phyloP scores from a whole-genome alignment of 2,113 vertebrate species.

The Archocentrus centrarchus region DNA sequence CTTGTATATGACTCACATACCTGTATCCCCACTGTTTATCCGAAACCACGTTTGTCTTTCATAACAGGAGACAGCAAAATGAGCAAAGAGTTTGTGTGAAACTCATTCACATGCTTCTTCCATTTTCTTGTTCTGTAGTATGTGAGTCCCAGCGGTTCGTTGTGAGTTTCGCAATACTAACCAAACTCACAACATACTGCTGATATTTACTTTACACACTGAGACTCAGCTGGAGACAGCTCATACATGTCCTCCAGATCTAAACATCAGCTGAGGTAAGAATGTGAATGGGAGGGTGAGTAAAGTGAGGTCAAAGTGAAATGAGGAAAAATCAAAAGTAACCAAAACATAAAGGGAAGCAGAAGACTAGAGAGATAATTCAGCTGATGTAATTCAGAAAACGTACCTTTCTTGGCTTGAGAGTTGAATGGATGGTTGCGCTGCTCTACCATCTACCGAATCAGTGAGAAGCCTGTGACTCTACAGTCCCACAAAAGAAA shows the following conservation, averaged over 20 bases:
- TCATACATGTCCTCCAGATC: background rate
- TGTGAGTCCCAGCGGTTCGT: background rate
- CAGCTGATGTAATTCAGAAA: background rate
- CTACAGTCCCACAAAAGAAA: constrained; percentile 31
- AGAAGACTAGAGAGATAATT: background rate
- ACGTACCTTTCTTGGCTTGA: constrained; percentile 36
- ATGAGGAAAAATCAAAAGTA: background rate
- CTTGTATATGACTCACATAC: background rate
- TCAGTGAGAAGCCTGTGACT: background rate
- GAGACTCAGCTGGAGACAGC: background rate
- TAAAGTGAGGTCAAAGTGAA: background rate
- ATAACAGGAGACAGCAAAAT: background rate
- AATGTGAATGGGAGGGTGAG: background rate
- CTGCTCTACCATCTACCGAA: constrained; percentile 5
- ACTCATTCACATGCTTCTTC: background rate
- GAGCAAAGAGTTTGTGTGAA: background rate
- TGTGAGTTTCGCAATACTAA: background rate
- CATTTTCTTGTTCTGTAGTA: background rate
- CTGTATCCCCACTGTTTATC: constrained; percentile 33
- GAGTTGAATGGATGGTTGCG: background rate
- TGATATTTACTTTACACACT: constrained; percentile 10
- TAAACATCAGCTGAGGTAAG: background rate
- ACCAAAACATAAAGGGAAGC: background rate
- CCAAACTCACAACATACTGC: background rate
- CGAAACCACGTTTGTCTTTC: background rate